Percentiles rank a stretch among this genome's conserved stretches.
Evolutionary conservation across 2,797 vertebrate genomes (phyloP).

Genomic region (Menidia menidia): DNA sequence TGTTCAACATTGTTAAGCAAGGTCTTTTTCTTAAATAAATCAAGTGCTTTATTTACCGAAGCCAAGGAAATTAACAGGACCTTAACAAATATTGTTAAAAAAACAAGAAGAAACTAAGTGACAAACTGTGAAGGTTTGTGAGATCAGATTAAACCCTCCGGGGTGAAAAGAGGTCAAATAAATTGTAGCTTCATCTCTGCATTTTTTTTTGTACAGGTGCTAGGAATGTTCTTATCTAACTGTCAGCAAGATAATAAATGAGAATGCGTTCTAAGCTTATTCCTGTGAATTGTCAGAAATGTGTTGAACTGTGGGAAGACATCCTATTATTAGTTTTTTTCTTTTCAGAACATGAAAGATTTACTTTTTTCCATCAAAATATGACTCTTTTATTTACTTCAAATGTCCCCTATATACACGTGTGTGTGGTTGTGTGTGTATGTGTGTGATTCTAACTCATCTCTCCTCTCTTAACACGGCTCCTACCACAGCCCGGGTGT

Average conservation of each 20-base stretch:
- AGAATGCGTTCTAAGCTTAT: conserved; percentile 6
- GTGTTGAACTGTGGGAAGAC: conserved; percentile 11
- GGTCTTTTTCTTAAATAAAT: neutral
- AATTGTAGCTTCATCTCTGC: too few relatives aligned
- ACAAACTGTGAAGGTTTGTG: neutral
- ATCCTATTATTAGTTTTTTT: conserved; percentile 29
- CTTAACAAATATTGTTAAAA: neutral
- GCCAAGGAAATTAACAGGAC: neutral
- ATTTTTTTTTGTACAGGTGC: too few relatives aligned
- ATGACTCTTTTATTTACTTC: too few relatives aligned
- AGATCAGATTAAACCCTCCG: neutral
- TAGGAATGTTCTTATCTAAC: neutral
- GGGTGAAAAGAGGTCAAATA: neutral
- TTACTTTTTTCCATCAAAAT: too few relatives aligned
- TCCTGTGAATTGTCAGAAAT: neutral
- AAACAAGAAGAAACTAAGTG: neutral
- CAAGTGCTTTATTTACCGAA: neutral
- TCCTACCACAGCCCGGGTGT: conserved; percentile 88
- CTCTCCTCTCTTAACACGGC: conserved; percentile 53
- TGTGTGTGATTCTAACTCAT: conserved; percentile 51
- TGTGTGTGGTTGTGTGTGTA: neutral
- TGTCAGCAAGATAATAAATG: neutral
- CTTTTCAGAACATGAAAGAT: too few relatives aligned
- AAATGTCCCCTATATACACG: conserved; percentile 17
- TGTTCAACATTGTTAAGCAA: too few relatives aligned